Percentiles rank a stretch among this genome's conserved stretches.
phyloP scores from a whole-genome alignment of 2,113 vertebrate species.

The Nerophis ophidion region DNA sequence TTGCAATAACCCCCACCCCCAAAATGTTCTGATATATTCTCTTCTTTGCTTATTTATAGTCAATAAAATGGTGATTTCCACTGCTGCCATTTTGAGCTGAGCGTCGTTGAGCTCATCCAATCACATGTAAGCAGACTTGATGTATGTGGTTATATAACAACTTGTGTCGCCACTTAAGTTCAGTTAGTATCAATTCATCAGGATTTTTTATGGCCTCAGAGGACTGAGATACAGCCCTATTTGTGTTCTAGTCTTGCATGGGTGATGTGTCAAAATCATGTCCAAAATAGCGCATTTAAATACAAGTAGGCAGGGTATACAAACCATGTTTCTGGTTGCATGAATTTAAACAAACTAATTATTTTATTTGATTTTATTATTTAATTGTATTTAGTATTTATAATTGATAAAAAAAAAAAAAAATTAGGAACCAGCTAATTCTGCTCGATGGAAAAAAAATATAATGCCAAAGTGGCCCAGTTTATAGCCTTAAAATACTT shows the following conservation, averaged over 20 bases:
- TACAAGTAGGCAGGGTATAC: constrained; percentile 55
- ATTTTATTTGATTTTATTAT: no score
- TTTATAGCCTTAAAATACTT: no score
- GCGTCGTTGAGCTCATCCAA: no score
- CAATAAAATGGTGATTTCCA: constrained; percentile 61
- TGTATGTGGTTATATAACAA: no score
- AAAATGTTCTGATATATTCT: constrained; percentile 9
- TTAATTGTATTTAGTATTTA: no score
- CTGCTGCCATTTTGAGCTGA: constrained; percentile 34
- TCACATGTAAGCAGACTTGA: no score
- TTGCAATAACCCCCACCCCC: constrained; percentile 12
- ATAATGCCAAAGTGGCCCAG: no score
- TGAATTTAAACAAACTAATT: constrained; percentile 14
- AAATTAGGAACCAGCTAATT: no score
- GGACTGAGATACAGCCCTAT: not conserved
- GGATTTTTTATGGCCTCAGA: not conserved
- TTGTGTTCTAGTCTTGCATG: not conserved
- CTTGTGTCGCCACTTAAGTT: no score
- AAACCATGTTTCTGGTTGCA: constrained; percentile 33
- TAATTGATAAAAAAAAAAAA: no score
- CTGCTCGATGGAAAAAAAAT: no score
- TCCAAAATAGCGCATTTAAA: constrained; percentile 46
- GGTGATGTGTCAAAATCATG: constrained; percentile 1
- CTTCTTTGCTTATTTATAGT: constrained; percentile 55
- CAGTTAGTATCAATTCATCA: no score